Percentiles rank a stretch among this genome's conserved stretches.
These are phyloP conservation scores for Cataglyphis rosenhaueri DNA, from an alignment of 2,888 invertebrate genomes.

Conservation along the genomic window DNA sequence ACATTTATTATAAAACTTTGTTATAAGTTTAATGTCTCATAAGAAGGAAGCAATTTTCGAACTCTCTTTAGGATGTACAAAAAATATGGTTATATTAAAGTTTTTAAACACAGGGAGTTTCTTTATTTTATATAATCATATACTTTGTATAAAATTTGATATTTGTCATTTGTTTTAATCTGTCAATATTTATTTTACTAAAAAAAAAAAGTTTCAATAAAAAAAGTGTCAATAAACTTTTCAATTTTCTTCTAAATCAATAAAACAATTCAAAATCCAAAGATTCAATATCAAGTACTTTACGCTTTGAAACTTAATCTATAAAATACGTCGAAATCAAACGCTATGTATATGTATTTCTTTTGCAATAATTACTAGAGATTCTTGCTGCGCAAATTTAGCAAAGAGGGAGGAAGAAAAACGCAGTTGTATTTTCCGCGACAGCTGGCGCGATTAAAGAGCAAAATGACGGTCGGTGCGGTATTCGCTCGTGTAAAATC, in stretches of 20 bases:
- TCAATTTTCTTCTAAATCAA: not conserved
- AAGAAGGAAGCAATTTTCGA: not conserved
- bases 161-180: not conserved
- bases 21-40: not conserved
- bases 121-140: not conserved
- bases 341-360: not conserved
- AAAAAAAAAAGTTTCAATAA: not conserved
- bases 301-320: not conserved
- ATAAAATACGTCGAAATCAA: not conserved
- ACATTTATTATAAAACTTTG: not conserved
- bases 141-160: not conserved
- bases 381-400: not conserved
- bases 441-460: constrained; percentile 23
- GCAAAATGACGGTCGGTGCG: constrained; percentile 26
- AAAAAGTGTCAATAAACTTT: not conserved
- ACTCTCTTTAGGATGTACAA: constrained; percentile 11
- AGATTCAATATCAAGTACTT: not conserved
- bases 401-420: not conserved
- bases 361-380: not conserved
- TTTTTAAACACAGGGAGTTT: not conserved
- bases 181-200: not conserved
- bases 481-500: constrained; percentile 64
- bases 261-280: not conserved
- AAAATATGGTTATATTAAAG: constrained; percentile 24
- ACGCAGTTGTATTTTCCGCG: constrained; percentile 7